Evolutionary conservation across 2,888 invertebrate genomes (phyloP).

Genomic region (Lasioglossum villosulum): DNA sequence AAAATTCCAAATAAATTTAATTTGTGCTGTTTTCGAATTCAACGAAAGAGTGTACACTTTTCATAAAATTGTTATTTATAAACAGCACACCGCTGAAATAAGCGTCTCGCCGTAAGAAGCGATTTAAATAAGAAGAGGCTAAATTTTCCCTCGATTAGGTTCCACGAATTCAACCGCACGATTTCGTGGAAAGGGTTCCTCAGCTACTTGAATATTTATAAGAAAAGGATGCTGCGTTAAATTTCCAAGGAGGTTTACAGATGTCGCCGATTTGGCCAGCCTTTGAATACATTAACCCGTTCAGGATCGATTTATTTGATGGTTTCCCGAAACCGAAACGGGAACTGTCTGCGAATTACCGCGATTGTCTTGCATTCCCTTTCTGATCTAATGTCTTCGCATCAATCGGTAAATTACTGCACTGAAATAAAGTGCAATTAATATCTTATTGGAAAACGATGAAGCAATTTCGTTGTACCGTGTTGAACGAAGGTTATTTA

Average conservation of each 20-base stretch:
- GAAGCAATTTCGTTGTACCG: not conserved
- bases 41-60: not conserved
- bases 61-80: conserved; percentile 36
- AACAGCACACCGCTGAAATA: conserved; percentile 26
- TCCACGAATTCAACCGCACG: conserved; percentile 75
- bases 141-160: conserved; percentile 69
- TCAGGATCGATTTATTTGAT: not conserved
- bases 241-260: conserved; percentile 68
- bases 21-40: not conserved
- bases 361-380: not conserved
- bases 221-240: conserved; percentile 68
- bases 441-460: not conserved
- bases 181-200: conserved; percentile 61
- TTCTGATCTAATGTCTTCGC: not conserved
- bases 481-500: not conserved
- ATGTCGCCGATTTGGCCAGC: conserved; percentile 61
- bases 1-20: not conserved
- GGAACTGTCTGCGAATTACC: not conserved
- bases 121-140: conserved; percentile 66
- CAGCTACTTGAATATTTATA: conserved; percentile 76
- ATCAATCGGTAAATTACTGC: not conserved
- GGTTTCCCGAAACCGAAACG: not conserved
- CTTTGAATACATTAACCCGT: conserved; percentile 69
- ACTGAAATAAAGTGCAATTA: not conserved
- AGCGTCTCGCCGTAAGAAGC: conserved; percentile 11